Percentiles rank a stretch among this genome's conserved stretches.
These are phyloP conservation scores for Philereme transversata DNA, from an alignment of 2,888 invertebrate species.

Conservation along the genomic window DNA sequence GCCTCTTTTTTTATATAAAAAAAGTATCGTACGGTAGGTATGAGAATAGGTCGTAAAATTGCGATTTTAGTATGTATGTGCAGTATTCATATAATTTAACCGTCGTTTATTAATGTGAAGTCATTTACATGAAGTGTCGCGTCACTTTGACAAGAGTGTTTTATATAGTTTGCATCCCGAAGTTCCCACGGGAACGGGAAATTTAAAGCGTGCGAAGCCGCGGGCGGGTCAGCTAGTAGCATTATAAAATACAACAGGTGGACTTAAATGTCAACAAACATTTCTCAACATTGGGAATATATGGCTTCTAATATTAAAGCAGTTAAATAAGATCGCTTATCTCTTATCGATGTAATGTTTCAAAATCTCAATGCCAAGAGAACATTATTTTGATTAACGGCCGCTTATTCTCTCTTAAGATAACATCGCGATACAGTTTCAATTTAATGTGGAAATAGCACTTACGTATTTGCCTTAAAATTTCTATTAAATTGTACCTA, in stretches of 20 bases:
- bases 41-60: too few species aligned
- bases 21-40: too few species aligned
- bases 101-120: too few species aligned
- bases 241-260: conserved; percentile 3
- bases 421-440: conserved; percentile 8
- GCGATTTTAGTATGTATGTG: too few species aligned
- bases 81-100: too few species aligned
- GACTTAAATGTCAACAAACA: conserved; percentile 24
- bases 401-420: conserved; percentile 3
- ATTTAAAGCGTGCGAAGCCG: too few species aligned
- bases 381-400: conserved; percentile 44
- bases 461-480: conserved; percentile 9
- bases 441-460: conserved; percentile 21
- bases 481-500: conserved; percentile 5
- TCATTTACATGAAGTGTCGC: too few species aligned
- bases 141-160: too few species aligned
- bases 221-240: too few species aligned
- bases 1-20: too few species aligned
- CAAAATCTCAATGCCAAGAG: conserved; percentile 49
- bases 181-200: too few species aligned
- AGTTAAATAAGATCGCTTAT: conserved; percentile 43
- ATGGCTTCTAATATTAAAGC: conserved; percentile 22
- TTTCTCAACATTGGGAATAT: conserved; percentile 21
- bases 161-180: too few species aligned
- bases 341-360: conserved; percentile 44